Base-by-base conservation (phyloP, 2,888 invertebrate species). In the Congeria kusceri region DNA sequence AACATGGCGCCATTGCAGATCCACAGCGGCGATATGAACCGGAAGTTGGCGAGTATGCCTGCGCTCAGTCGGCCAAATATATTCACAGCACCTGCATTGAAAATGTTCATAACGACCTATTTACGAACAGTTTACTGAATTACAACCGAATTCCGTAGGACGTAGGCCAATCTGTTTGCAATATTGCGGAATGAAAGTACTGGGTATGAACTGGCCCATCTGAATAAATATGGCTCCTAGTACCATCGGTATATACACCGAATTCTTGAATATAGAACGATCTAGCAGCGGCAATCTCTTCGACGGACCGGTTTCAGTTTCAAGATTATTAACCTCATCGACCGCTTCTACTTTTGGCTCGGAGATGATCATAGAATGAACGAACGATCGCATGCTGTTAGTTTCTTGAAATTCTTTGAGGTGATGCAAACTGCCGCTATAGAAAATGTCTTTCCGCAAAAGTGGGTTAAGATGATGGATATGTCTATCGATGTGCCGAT, bases 141-240 rank as follows among this genome's bases (percentile, higher is more conserved):
- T n/a, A n/a, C n/a, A n/a, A n/a, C n/a, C n/a, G n/a, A n/a, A n/a
- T n/a, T n/a, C n/a, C n/a, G n/a, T n/a, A n/a, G n/a, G n/a, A 15
- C 56, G 25, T 18, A 87, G 64, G 2, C 85, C 85, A 18, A 86
- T 62, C 13, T 61, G 57, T 29, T 72, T 39, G 28, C 83, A 77
- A 64, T 83, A 79, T 46, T 85, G 78, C 13, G 83, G 84, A n/a
- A 87, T 28, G 65, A 80, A 87, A 11, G 84, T 79, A 29, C 70
- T 74, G 11, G 87, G 87, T 49, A 87, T 87, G 64, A 81, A 81
- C 64, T 86, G 85, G 1, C 78, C 83, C 84, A 87, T 85, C 75
- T 87, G 87, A 29, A 84, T 81, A 3, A 84, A 57, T 0, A 83
- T 65, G 2, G 79, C 83, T 7, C 85, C 84, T 15, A 83, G 28